A percentile compares a stretch with the other conserved stretches of the same genome.
These are phyloP conservation scores for Limnothrissa miodon DNA, from an alignment of 2,113 vertebrate species.

Conservation along the genomic window DNA sequence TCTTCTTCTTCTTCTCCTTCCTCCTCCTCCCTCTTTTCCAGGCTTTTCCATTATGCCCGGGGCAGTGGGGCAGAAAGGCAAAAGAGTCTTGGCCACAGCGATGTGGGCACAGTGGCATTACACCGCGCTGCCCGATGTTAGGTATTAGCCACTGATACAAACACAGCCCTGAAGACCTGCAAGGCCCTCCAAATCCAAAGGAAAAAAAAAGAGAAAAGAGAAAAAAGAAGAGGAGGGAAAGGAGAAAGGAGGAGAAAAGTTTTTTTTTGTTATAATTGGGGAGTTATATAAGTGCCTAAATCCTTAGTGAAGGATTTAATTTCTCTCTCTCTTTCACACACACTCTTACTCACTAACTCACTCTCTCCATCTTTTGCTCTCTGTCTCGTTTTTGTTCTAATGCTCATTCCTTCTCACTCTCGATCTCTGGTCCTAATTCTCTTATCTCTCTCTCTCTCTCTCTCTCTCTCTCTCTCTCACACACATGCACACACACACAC, in stretches of 20 bases:
- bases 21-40: constrained; percentile 69
- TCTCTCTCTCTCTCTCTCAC: too few species aligned
- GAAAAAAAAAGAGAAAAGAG: constrained; percentile 33
- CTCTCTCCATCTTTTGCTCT: neutral
- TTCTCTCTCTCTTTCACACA: constrained; percentile 30
- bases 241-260: neutral
- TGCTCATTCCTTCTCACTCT: too few species aligned
- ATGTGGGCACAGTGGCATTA: constrained; percentile 71
- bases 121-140: constrained; percentile 68
- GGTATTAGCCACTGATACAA: constrained; percentile 77
- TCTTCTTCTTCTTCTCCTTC: neutral
- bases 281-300: constrained; percentile 78
- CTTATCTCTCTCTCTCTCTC: too few species aligned
- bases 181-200: constrained; percentile 55
- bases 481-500: too few species aligned
- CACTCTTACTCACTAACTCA: constrained; percentile 38
- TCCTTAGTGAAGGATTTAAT: constrained; percentile 69
- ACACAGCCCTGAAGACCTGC: constrained; percentile 65
- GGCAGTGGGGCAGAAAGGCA: constrained; percentile 74
- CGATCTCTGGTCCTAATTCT: too few species aligned
- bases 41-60: constrained; percentile 68
- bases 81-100: constrained; percentile 70
- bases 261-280: constrained; percentile 70
- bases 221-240: neutral
- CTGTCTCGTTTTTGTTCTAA: neutral